Base-by-base conservation (phyloP, 2,888 invertebrate genomes). In the Erpobdella octoculata region DNA sequence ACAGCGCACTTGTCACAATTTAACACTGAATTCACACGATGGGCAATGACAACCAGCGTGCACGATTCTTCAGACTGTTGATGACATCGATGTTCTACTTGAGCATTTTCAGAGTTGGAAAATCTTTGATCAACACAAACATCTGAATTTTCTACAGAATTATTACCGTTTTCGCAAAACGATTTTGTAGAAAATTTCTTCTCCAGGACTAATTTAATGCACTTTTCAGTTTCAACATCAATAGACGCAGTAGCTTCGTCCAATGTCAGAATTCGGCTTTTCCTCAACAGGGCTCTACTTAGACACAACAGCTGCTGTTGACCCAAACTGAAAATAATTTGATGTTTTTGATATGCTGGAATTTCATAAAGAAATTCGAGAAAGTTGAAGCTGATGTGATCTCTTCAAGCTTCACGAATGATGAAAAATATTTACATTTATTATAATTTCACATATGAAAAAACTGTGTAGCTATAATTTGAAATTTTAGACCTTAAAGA, bases 181-280 rank as follows among this genome's bases (percentile, higher is more conserved):
- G 35, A 12, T 12, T 33, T 62, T 8, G n/a, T 62, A 9, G 75
- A 74, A 74, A 82, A 82, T 73, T 80, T 79, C 36, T 77, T 77
- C 21, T 80, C 74, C 53, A 83, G 81, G 15, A 81, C 81, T 58
- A 76, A 74, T 75, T 82, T 82, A 67, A 83, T 83, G 28, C 80
- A 78, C 71, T 81, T 80, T 74, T 83, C 82, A 12, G 82, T 83
- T 75, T 82, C 81, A 41, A 81, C 77, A 70, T 83, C 82, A 6
- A 83, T 80, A 25, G 81, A 81, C 15, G 83, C 82, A 12, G 83
- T 83, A 4, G 83, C 82, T 71, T 83, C 83, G 72, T 83, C 83
- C 38, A 83, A 74, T 18, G 82, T 75, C 37, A 83, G 76, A 59
- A 83, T 78, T 74, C 79, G 79, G 28, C 81, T 81, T 73, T 82